A percentile compares a stretch with the other conserved stretches of the same genome.
Evolutionary conservation across 2,888 invertebrate genomes (phyloP).

Genomic region (Tetropium fuscum): DNA sequence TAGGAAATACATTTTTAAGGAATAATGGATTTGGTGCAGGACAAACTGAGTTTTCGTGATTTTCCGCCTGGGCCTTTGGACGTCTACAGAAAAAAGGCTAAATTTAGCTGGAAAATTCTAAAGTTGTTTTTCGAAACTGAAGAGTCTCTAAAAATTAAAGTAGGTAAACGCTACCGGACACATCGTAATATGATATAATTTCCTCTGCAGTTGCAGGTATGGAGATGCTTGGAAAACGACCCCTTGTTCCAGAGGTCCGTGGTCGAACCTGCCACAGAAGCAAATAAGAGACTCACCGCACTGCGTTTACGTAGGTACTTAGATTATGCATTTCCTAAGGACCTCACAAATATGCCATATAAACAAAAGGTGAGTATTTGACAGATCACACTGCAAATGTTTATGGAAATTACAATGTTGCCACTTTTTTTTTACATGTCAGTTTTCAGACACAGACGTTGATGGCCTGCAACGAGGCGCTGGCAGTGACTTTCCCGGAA

Average conservation of each 20-base stretch:
- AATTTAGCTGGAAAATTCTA: constrained; percentile 90
- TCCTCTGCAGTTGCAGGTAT: constrained; percentile 77
- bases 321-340: constrained; percentile 75
- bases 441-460: constrained; percentile 74
- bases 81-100: constrained; percentile 80
- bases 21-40: constrained; percentile 32
- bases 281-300: constrained; percentile 79
- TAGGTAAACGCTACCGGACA: constrained; percentile 59
- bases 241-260: constrained; percentile 79
- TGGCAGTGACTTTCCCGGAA: constrained; percentile 77
- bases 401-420: not conserved
- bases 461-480: constrained; percentile 82
- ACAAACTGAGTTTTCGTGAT: constrained; percentile 60
- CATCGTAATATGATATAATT: not conserved
- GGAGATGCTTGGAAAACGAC: constrained; percentile 82
- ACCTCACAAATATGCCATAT: constrained; percentile 73
- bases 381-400: not conserved
- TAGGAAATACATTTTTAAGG: not conserved
- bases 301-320: constrained; percentile 75
- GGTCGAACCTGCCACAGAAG: constrained; percentile 74
- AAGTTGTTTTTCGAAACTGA: constrained; percentile 82
- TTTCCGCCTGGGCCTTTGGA: constrained; percentile 83
- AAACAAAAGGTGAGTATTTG: constrained; percentile 70
- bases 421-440: not conserved
- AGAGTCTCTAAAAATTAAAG: constrained; percentile 82